phyloP scores from a whole-genome alignment of 2,888 invertebrate genomes.

The Elmis aenea region DNA sequence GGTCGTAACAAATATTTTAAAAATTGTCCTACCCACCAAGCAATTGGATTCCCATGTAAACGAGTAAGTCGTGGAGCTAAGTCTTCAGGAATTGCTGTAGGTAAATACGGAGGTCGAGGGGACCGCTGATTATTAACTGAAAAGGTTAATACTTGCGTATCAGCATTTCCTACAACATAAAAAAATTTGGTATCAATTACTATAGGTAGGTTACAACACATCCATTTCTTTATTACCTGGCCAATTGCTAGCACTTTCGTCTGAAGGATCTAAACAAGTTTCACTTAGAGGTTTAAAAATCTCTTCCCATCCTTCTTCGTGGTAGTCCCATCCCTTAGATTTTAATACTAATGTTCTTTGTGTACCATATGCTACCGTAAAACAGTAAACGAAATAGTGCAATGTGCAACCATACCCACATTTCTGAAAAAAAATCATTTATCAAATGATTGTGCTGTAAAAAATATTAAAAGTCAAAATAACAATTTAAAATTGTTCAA shows the following conservation, averaged over 20 bases:
- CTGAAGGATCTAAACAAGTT: slow-evolving; percentile 68
- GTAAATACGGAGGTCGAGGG: slow-evolving; percentile 80
- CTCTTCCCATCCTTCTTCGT: slow-evolving; percentile 88
- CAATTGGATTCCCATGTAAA: slow-evolving; percentile 89
- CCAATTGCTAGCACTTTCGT: slow-evolving; percentile 71
- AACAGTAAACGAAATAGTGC: slow-evolving; percentile 95
- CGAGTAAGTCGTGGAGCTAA: slow-evolving; percentile 72
- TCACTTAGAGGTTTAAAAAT: slow-evolving; percentile 89
- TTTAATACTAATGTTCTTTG: slow-evolving; percentile 88
- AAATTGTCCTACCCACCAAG: slow-evolving; percentile 98
- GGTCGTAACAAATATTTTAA: slow-evolving; percentile 85
- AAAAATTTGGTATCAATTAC: too few relatives aligned
- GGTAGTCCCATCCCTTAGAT: slow-evolving; percentile 92
- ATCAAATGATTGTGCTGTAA: neutral
- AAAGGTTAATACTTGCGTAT: slow-evolving; percentile 78
- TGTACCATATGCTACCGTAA: slow-evolving; percentile 93
- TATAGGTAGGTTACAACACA: too few relatives aligned
- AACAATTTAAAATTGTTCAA: neutral
- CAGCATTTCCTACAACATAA: slow-evolving; percentile 61
- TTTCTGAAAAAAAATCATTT: slow-evolving; percentile 54
- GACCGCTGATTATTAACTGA: slow-evolving; percentile 93
- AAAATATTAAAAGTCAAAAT: too few relatives aligned
- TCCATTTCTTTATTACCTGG: slow-evolving; percentile 58
- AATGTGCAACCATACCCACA: slow-evolving; percentile 99
- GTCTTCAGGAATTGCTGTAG: slow-evolving; percentile 88